phyloP scores from a whole-genome alignment of 2,113 vertebrate genomes.

The Pseudolaguvia tuberculata region DNA sequence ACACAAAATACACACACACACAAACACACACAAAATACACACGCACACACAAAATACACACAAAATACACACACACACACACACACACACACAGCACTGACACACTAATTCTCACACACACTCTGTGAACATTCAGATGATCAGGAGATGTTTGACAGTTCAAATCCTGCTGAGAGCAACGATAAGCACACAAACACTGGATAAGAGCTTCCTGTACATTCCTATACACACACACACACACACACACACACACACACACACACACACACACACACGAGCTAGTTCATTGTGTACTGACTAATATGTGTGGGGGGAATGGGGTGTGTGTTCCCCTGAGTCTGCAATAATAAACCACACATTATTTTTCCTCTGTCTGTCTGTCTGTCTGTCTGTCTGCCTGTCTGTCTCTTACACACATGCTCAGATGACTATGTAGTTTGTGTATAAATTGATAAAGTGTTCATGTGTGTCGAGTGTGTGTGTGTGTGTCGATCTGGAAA shows the following conservation, averaged over 20 bases:
- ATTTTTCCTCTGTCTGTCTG: not conserved
- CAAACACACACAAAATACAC: slow-evolving; percentile 13
- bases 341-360: slow-evolving; percentile 42
- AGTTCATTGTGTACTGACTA: not conserved
- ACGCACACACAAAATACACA: slow-evolving; percentile 14
- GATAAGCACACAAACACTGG: slow-evolving; percentile 14
- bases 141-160: slow-evolving; percentile 25
- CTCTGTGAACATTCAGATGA: slow-evolving; percentile 11
- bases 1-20: no score
- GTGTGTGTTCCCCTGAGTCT: no score
- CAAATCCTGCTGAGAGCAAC: slow-evolving; percentile 7
- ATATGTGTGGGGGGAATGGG: not conserved
- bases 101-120: not conserved
- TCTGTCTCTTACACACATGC: slow-evolving; percentile 14
- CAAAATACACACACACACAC: not conserved
- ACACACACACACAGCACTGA: slow-evolving; percentile 1
- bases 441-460: no score
- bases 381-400: slow-evolving; percentile 17
- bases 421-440: not conserved
- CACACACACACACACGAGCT: no score
- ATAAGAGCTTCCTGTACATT: slow-evolving; percentile 15
- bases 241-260: not conserved
- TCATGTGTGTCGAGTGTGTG: slow-evolving; percentile 1
- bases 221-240: not conserved
- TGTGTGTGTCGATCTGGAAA: slow-evolving; percentile 31